Evolutionary conservation across 2,888 invertebrate species (phyloP), one percentile per base, ranked within the genome.

Genomic region (Ellobium chinense): DNA sequence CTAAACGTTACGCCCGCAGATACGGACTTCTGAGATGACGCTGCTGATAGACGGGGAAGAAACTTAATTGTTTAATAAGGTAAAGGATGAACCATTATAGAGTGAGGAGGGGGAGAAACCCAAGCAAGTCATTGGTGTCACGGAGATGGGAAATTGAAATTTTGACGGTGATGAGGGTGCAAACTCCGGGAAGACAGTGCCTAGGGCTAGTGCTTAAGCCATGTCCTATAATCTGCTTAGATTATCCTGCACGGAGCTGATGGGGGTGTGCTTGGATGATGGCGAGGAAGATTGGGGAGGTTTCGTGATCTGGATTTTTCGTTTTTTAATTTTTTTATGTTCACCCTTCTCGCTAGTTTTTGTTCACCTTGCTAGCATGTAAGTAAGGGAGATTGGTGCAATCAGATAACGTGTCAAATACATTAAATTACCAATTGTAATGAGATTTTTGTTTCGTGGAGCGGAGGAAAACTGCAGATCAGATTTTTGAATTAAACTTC

Each of bases 101-200:
- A 46, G n/a, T 9, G 60, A 5, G 60, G 60, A 18, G n/a, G 60
- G 60, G 60, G 60, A 60, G 60, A 31, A 7, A 65, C 34, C n/a
- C n/a, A n/a, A n/a, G n/a, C n/a, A 4, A 65, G 34, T 7, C 65
- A 14, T 31, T 9, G 31, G 65, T 65, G 65, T 65, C 65, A 65
- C 21, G 12, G 21, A 3, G 27, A 24, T 34, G 29, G 76, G 37
- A 76, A 66, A 76, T 76, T 76, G 76, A 76, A 76, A 76, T 66
- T 66, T n/a, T 76, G 66, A 54, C 76, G 21, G 14, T 66, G 76
- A 76, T 76, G 65, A 76, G 76, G 76, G 36, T 76, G 65, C 54
- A 58, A 65, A 31, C 34, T 46, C 14, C 66, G 66, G 24, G 65
- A 65, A 18, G 18, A 14, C 18, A 14, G 14, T 18, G 65, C 76